A percentile compares a stretch with the other conserved stretches of the same genome.
Conservation (phyloP, 2,888 invertebrate species). For the Linyphia triangularis region DNA sequence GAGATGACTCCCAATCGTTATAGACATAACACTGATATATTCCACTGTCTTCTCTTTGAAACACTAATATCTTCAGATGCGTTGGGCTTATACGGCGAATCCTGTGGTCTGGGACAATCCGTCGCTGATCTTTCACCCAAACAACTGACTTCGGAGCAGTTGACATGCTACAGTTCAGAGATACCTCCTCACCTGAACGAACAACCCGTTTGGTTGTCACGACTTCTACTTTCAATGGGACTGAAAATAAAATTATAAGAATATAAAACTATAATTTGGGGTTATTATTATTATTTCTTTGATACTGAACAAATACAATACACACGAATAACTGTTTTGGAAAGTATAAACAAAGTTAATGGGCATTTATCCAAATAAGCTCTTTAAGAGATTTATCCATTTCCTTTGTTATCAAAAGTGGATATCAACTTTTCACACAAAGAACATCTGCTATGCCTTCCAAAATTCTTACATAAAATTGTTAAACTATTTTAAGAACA, state of each 20-base stretch:
- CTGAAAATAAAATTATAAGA: constrained; percentile 16
- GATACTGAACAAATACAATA: neutral
- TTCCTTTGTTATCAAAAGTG: too few relatives aligned
- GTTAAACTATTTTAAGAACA: too few relatives aligned
- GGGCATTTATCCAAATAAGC: too few relatives aligned
- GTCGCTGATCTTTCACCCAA: constrained; percentile 74
- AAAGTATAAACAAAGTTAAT: too few relatives aligned
- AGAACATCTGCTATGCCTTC: too few relatives aligned
- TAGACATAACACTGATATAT: constrained; percentile 76
- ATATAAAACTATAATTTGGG: neutral
- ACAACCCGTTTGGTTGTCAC: constrained; percentile 69
- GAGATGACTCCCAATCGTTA: constrained; percentile 73
- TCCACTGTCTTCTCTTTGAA: constrained; percentile 75
- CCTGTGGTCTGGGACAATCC: constrained; percentile 68
- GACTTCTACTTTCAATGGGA: constrained; percentile 66
- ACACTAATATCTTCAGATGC: constrained; percentile 64
- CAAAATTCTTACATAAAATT: too few relatives aligned
- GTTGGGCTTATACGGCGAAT: constrained; percentile 63
- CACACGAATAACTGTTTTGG: too few relatives aligned
- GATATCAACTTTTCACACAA: too few relatives aligned
- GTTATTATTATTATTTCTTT: neutral
- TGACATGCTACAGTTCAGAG: constrained; percentile 70
- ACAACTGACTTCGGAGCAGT: constrained; percentile 66
- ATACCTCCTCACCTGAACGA: constrained; percentile 70
- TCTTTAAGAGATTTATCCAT: too few relatives aligned